A percentile compares a stretch with the other conserved stretches of the same genome.
Evolutionary conservation across 2,797 vertebrate species (phyloP).

Genomic region (Chiroxiphia lanceolata): DNA sequence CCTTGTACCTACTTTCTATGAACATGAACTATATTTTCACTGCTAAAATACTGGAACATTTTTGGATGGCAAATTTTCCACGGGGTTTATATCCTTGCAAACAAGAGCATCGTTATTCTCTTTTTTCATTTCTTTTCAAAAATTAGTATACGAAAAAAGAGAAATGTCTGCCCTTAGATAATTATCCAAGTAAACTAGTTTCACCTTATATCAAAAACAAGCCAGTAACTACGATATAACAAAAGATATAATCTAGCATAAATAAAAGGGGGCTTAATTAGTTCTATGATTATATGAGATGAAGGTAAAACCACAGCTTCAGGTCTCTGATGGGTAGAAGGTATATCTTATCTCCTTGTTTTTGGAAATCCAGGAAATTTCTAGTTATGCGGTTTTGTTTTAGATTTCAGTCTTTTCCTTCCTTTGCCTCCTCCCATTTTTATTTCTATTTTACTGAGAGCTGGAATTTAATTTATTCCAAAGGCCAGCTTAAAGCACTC

Average conservation of each 20-base stretch:
- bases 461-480: background rate
- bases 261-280: background rate
- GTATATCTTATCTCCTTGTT: background rate
- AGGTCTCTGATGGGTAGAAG: background rate
- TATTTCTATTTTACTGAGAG: background rate
- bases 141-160: background rate
- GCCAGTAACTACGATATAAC: background rate
- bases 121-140: background rate
- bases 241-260: background rate
- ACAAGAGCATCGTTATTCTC: background rate
- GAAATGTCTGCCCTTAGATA: background rate
- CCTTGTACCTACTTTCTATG: background rate
- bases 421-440: background rate
- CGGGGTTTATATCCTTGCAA: background rate
- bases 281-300: background rate
- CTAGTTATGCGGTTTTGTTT: background rate
- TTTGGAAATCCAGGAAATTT: background rate
- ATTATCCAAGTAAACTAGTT: background rate
- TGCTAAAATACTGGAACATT: background rate
- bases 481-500: background rate
- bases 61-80: background rate
- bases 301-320: background rate
- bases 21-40: background rate
- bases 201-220: slow-evolving; percentile 9
- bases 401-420: background rate